phyloP scores from a whole-genome alignment of 2,797 vertebrate species.

The Sebastes itinus region DNA sequence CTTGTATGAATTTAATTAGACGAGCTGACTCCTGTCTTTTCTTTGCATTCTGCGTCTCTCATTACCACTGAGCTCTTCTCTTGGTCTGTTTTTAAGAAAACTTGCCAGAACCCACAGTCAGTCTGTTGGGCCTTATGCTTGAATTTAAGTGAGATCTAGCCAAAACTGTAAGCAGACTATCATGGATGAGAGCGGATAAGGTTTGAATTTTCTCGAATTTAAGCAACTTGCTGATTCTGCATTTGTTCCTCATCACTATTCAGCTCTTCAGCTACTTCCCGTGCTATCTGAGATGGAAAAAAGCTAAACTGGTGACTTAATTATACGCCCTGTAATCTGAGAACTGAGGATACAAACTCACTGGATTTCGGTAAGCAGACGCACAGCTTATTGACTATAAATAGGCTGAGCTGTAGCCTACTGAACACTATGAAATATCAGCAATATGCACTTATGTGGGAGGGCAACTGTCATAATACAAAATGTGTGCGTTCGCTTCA shows the following conservation, averaged over 20 bases:
- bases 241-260: constrained; percentile 58
- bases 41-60: constrained; percentile 30
- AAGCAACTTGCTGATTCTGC: constrained; percentile 53
- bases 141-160: constrained; percentile 45
- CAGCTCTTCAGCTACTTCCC: constrained; percentile 20
- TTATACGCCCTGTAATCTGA: constrained; percentile 60
- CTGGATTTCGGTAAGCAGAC: constrained; percentile 38
- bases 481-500: neutral
- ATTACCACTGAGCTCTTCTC: constrained; percentile 27
- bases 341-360: constrained; percentile 24
- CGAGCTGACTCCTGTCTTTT: constrained; percentile 24
- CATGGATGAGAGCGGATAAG: constrained; percentile 32
- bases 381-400: constrained; percentile 43
- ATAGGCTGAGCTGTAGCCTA: constrained; percentile 20
- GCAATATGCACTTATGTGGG: neutral
- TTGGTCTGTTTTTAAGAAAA: constrained; percentile 22
- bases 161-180: constrained; percentile 20
- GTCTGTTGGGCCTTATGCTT: constrained; percentile 31
- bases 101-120: constrained; percentile 27
- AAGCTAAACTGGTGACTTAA: constrained; percentile 51
- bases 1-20: constrained; percentile 36
- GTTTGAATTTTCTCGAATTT: constrained; percentile 33
- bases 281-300: constrained; percentile 32
- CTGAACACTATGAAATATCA: constrained; percentile 14
- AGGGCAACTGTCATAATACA: neutral